Base-by-base conservation (phyloP, 2,888 invertebrate species). In the Tenthredo distinguenda region DNA sequence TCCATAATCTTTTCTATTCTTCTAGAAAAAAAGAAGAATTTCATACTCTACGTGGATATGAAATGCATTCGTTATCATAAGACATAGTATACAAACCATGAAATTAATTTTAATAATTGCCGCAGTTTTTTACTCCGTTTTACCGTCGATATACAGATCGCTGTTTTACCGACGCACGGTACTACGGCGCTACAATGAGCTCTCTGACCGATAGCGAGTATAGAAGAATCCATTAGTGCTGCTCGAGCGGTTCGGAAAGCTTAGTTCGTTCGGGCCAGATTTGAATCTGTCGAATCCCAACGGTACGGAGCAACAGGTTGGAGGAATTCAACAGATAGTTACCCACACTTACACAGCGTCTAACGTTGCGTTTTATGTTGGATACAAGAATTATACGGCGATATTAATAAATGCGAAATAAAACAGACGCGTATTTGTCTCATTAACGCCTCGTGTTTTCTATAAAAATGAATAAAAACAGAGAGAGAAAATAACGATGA, bases 251-350 rank as follows among this genome's bases (percentile, higher is more conserved):
- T 15, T 21, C 12, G 26, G 50, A 50, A 50, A 50, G 50, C n/a
- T n/a, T 21, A 58, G 58, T 31, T 65, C 65, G 21, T 31, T 31
- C 34, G 0, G 2, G 34, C 1, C 68, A 18, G 68, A 68, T 68
- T 68, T 68, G 18, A 68, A 68, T 68, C 34, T 68, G 3, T 34
- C 15, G 5, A 68, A 68, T 68, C 68, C 34, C 68, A 68, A 68
- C 68, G 68, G 68, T 26, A 12, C 18, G 12, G 68, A 15, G 68
- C 34, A 68, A 68, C 68, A 68, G 68, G 68, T 68, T 34, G 62
- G 9, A 7, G 68, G 34, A 18, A 68, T 34, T 68, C 6, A 34
- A 68, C 68, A 34, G 68, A 68, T 34, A 34, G 12, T 68, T 15
- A 55, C 55, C 6, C n/a, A n/a, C 62, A 62, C 12, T 21, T 7